Conservation (phyloP, 2,888 invertebrate species). For the Spisula subtruncata region DNA sequence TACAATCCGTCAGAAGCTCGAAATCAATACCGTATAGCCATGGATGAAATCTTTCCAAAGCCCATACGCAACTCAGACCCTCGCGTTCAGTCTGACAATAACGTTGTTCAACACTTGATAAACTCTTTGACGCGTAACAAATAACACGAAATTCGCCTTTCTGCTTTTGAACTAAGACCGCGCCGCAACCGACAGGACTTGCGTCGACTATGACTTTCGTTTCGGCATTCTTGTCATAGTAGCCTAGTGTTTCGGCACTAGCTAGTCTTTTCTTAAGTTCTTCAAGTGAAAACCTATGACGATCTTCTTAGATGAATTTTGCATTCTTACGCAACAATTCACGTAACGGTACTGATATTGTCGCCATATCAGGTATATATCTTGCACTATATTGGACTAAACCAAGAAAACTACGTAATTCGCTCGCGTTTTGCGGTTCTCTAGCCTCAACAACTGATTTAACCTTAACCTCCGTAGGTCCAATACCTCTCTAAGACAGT, state of each 20-base stretch:
- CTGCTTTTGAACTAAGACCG: conserved; percentile 61
- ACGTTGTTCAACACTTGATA: conserved; percentile 57
- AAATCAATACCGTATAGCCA: conserved; percentile 73
- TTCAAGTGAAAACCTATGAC: conserved; percentile 32
- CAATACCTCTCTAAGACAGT: not conserved
- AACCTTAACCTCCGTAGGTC: not conserved
- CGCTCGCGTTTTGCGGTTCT: not conserved
- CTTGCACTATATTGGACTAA: conserved; percentile 58
- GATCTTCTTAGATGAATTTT: no score
- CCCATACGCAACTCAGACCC: conserved; percentile 71
- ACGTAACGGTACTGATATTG: conserved; percentile 39
- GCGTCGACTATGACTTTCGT: conserved; percentile 68
- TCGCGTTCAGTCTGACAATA: conserved; percentile 71
- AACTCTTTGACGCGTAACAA: conserved; percentile 57
- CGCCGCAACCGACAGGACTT: conserved; percentile 60
- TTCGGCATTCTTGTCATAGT: conserved; percentile 52
- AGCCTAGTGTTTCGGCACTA: conserved; percentile 45
- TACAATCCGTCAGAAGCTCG: conserved; percentile 77
- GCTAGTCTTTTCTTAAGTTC: conserved; percentile 53
- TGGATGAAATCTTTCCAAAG: conserved; percentile 74
- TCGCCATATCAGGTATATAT: conserved; percentile 57
- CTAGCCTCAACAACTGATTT: not conserved
- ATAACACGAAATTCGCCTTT: conserved; percentile 49
- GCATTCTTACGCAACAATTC: not conserved
- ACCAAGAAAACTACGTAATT: conserved; percentile 60